phyloP scores from a whole-genome alignment of 2,113 vertebrate genomes.

The Leptosomus discolor region DNA sequence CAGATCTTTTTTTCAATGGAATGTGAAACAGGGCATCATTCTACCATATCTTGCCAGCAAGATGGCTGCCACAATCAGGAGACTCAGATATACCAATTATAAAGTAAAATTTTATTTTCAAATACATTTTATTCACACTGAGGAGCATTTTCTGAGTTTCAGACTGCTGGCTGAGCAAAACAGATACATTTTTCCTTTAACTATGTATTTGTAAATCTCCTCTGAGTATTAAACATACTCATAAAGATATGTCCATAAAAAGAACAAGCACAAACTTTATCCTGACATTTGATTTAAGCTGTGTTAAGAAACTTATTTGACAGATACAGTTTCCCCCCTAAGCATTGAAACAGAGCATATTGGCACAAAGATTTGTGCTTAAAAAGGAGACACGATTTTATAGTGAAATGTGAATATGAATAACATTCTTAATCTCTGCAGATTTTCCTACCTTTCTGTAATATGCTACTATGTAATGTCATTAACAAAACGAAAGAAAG shows the following conservation, averaged over 20 bases:
- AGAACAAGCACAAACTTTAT: slow-evolving; percentile 2
- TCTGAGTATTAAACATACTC: slow-evolving; percentile 28
- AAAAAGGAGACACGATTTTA: not conserved
- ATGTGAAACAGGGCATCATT: not conserved
- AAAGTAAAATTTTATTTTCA: slow-evolving; percentile 30
- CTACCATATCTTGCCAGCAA: not conserved
- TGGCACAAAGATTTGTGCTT: not conserved
- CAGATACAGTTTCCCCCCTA: not conserved
- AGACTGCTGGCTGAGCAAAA: slow-evolving; percentile 28
- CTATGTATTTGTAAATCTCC: slow-evolving; percentile 34
- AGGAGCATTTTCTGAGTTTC: not conserved
- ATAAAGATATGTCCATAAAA: slow-evolving; percentile 8
- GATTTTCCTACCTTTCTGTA: not conserved
- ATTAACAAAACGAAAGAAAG: slow-evolving; percentile 16
- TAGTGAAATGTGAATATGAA: not conserved
- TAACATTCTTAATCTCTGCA: not conserved
- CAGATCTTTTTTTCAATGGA: not conserved
- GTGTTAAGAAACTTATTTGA: not conserved
- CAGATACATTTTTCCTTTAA: not conserved
- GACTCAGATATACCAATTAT: not conserved
- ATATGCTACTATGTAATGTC: not conserved
- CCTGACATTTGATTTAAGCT: not conserved
- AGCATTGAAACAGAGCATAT: not conserved
- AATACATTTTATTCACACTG: not conserved
- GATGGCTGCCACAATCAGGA: not conserved